Evolutionary conservation across 1,140 invertebrate species (phyloP).

Genomic region (Papilio polytes): DNA sequence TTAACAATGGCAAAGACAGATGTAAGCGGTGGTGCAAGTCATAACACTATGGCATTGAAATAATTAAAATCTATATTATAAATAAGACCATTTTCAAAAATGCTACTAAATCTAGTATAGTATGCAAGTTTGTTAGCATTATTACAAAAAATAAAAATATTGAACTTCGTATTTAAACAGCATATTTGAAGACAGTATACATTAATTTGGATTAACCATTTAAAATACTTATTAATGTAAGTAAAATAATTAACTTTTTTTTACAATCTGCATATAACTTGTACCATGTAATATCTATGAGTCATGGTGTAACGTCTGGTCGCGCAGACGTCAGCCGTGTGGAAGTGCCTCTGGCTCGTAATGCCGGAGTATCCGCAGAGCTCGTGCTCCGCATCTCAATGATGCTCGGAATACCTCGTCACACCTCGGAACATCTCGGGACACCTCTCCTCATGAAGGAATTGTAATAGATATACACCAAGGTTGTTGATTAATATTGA

Average conservation of each 20-base stretch:
- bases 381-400: neutral
- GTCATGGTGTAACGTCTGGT: neutral
- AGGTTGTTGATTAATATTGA: neutral
- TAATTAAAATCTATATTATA: neutral
- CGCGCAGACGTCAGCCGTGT: slow-evolving; percentile 8
- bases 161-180: too few species aligned
- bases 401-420: neutral
- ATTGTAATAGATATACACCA: neutral
- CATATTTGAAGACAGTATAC: too few species aligned
- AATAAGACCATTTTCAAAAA: neutral
- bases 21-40: neutral
- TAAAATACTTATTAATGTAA: too few species aligned
- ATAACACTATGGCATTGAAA: neutral
- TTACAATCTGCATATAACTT: neutral
- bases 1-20: slow-evolving; percentile 1
- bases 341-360: neutral
- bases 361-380: slow-evolving; percentile 1
- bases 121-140: too few species aligned
- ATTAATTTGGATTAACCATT: too few species aligned
- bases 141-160: too few species aligned
- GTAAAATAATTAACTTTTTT: too few species aligned
- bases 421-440: neutral
- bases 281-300: neutral
- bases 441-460: neutral
- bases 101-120: too few species aligned